Evolutionary conservation across 1,140 invertebrate species (phyloP).

Genomic region (Steinernema feltiae): DNA sequence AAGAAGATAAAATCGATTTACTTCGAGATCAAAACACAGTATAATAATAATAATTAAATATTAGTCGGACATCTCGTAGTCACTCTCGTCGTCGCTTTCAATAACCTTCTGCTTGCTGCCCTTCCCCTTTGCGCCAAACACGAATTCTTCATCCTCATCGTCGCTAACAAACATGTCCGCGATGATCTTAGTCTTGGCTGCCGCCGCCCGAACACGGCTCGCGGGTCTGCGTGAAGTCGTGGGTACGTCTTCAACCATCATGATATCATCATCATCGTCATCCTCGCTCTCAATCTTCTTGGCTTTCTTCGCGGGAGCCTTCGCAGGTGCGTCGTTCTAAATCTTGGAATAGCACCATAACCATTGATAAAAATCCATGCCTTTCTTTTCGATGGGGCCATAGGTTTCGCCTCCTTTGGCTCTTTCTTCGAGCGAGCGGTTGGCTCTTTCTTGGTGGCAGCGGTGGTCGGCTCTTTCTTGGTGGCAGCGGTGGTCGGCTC

Average conservation of each 20-base stretch:
- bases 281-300: neutral
- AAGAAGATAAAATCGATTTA: no score
- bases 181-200: neutral
- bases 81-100: neutral
- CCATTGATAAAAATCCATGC: no score
- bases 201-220: no score
- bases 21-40: no score
- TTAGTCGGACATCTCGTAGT: neutral
- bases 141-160: neutral
- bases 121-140: neutral
- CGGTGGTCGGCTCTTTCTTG: no score
- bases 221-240: no score
- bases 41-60: neutral
- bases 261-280: slow-evolving; percentile 69
- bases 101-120: neutral
- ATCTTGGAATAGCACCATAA: neutral
- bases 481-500: neutral
- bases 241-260: no score
- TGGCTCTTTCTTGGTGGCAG: neutral
- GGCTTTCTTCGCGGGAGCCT: neutral
- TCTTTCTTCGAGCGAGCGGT: no score
- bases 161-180: neutral
- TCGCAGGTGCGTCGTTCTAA: neutral
- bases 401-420: no score
- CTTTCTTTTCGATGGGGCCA: no score